Conservation (phyloP, 37 sponge, comb jelly and placozoan species). For the Amphimedon queenslandica region DNA sequence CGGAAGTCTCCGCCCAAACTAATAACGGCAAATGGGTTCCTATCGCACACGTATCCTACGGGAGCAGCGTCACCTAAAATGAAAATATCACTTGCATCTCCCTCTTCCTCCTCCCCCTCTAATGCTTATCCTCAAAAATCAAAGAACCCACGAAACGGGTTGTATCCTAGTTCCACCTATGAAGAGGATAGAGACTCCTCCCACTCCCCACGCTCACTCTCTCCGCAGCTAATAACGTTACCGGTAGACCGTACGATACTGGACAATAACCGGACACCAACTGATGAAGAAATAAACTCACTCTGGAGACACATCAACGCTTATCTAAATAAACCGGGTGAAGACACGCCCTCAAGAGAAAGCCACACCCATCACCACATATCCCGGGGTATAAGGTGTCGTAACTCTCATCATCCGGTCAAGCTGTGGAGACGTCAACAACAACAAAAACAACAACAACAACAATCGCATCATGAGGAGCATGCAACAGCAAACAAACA, state of each 20-base stretch:
- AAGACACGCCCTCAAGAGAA: background rate
- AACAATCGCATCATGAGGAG: too few species aligned
- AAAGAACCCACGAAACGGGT: background rate
- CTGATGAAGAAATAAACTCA: slow-evolving; percentile 56
- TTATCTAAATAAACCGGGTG: slow-evolving; percentile 17
- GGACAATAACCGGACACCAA: slow-evolving; percentile 39
- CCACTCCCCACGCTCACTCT: background rate
- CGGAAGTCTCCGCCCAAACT: background rate
- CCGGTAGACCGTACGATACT: background rate
- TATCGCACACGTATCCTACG: slow-evolving; percentile 2
- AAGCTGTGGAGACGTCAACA: slow-evolving; percentile 7
- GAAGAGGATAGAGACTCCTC: background rate
- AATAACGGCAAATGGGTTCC: slow-evolving; percentile 7
- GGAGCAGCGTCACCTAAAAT: slow-evolving; percentile 35
- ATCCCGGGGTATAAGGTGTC: slow-evolving; percentile 5
- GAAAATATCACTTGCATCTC: slow-evolving; percentile 19
- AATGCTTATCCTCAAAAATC: background rate
- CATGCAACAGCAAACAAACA: too few species aligned
- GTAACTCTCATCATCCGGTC: background rate
- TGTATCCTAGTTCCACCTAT: background rate
- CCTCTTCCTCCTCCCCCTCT: background rate
- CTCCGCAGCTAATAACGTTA: background rate
- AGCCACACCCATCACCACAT: background rate
- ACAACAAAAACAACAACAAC: background rate
- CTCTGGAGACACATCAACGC: slow-evolving; percentile 46